Evolutionary conservation across 2,888 invertebrate species (phyloP).

Genomic region (Scrobipalpa atriplicella): DNA sequence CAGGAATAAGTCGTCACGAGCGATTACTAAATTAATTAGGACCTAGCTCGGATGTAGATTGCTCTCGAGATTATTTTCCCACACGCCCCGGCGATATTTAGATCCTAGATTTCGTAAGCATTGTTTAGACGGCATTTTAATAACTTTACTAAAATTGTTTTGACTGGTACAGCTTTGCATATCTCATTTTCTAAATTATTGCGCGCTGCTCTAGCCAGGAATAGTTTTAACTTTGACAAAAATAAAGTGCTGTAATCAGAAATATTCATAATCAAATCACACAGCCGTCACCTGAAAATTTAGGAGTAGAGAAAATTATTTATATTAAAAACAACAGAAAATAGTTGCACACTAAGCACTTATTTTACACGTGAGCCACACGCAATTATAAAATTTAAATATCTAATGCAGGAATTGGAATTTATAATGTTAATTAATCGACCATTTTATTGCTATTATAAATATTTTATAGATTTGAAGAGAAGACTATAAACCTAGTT

Average conservation of each 20-base stretch:
- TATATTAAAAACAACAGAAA: too few relatives aligned
- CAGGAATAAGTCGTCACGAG: constrained; percentile 82
- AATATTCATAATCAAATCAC: too few relatives aligned
- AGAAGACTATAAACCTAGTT: not conserved
- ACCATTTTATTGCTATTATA: constrained; percentile 9
- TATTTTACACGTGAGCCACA: not conserved
- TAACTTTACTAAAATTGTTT: constrained; percentile 17
- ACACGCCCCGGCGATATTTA: constrained; percentile 73
- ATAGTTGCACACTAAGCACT: too few relatives aligned
- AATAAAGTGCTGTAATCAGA: too few relatives aligned
- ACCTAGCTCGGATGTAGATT: constrained; percentile 79
- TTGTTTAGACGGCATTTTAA: constrained; percentile 50
- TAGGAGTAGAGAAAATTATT: too few relatives aligned
- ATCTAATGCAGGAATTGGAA: not conserved
- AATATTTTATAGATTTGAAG: constrained; percentile 5
- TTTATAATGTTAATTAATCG: constrained; percentile 14
- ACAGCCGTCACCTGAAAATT: too few relatives aligned
- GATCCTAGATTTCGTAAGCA: constrained; percentile 71
- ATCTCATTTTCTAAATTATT: not conserved
- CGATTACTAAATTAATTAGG: constrained; percentile 83
- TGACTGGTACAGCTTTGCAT: not conserved
- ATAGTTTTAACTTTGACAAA: not conserved
- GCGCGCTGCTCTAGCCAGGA: not conserved
- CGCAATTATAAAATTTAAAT: constrained; percentile 10
- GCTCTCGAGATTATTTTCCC: constrained; percentile 79